Evolutionary conservation across 2,888 invertebrate species (phyloP), one percentile per base, ranked within the genome.

Genomic region (Drosophila anomalata): DNA sequence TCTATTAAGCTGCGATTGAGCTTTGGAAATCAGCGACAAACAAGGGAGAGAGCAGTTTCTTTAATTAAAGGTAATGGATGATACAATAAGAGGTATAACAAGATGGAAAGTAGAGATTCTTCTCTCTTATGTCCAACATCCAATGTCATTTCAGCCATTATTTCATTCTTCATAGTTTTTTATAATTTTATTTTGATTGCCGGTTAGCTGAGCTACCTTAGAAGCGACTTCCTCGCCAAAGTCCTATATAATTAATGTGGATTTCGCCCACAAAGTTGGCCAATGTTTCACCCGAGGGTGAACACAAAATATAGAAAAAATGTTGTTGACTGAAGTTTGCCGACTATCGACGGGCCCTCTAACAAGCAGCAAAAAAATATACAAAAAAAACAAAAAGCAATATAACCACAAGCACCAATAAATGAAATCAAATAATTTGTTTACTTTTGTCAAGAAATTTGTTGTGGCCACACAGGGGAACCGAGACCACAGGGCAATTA

Each of bases 401-500:
- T 39, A 53, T 67, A 47, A 67, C 65, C 68, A 55, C 65, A 55
- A 65, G 46, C 65, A 50, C 44, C 24, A 58, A 76, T 58, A 85
- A 85, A 70, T 80, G 76, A 78, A 86, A 80, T 82, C 87, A 82
- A 82, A 83, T 87, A 86, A 82, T 82, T 82, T 88, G 82, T 82
- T 82, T 82, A 87, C 87, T 83, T 82, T 86, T 75, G 83, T 68
- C 70, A 82, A 75, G 78, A 82, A 72, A 70, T 73, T 73, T 58
- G 61, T 73, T 63, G 50, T 60, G 69, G 60, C 76, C 80, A 69
- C 80, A 82, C 76, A 54, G 53, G 39, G 20, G 58, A 51, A 48
- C 47, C 73, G 58, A 51, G 47, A 53, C 73, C 56, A 31, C 48
- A 50, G 22, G 48, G 24, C 47, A 46, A 22, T 1, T 8, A 3